These are phyloP conservation scores for Griposia aprilina DNA, from an alignment of 2,888 invertebrate species.

Conservation along the genomic window DNA sequence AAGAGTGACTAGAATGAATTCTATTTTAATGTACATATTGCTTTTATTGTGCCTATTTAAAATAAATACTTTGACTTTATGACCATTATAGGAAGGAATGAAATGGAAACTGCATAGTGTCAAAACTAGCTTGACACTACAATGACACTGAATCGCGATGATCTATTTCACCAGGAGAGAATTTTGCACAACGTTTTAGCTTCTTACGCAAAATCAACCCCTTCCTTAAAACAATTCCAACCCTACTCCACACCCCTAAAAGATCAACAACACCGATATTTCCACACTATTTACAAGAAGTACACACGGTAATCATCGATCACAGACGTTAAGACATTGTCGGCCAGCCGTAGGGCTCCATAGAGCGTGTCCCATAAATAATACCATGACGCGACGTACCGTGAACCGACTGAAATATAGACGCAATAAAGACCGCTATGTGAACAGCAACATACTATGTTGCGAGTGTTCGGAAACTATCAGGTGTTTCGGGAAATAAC, in stretches of 20 bases:
- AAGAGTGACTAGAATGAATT: no score
- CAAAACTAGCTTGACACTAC: no score
- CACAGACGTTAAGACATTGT: constrained; percentile 75
- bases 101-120: no score
- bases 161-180: no score
- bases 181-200: no score
- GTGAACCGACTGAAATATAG: constrained; percentile 82
- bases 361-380: constrained; percentile 77
- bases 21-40: no score
- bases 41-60: no score
- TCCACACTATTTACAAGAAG: constrained; percentile 65
- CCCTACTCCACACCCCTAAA: neutral
- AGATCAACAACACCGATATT: constrained; percentile 38
- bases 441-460: constrained; percentile 69
- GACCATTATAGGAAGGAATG: no score
- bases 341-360: constrained; percentile 68
- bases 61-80: no score
- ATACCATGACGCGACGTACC: constrained; percentile 75
- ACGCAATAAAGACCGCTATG: constrained; percentile 79
- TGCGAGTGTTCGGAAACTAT: constrained; percentile 20
- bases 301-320: constrained; percentile 71
- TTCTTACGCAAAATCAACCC: neutral
- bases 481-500: constrained; percentile 26
- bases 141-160: no score
- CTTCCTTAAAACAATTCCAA: neutral